A percentile compares a stretch with the other conserved stretches of the same genome.
Evolutionary conservation across 1,140 invertebrate genomes (phyloP).

Genomic region (Achatina immaculata): DNA sequence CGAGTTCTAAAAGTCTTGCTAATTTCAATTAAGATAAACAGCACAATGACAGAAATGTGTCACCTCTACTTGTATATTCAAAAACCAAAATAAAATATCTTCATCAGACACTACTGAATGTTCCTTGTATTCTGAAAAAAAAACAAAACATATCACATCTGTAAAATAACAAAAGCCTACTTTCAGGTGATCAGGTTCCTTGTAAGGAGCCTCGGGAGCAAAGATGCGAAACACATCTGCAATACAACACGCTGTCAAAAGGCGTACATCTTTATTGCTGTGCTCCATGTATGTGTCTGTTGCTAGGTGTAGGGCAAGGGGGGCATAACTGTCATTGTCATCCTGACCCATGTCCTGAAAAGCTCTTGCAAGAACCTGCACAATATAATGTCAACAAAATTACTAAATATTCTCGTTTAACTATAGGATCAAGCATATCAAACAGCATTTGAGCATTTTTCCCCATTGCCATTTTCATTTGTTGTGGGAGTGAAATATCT

Average conservation of each 20-base stretch:
- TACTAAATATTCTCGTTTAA: no score
- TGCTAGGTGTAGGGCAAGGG: constrained; percentile 91
- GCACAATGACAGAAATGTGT: not conserved
- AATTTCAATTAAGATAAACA: no score
- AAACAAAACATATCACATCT: no score
- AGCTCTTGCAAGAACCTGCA: constrained; percentile 88
- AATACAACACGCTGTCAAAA: constrained; percentile 96
- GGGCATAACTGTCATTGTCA: constrained; percentile 94
- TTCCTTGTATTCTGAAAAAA: not conserved
- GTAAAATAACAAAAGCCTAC: no score
- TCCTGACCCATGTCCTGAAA: constrained; percentile 97
- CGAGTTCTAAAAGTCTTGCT: no score
- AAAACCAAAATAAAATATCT: not conserved
- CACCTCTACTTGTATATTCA: not conserved
- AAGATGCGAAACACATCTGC: constrained; percentile 97
- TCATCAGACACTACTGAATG: not conserved
- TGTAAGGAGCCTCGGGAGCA: constrained; percentile 97
- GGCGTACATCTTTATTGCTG: constrained; percentile 90
- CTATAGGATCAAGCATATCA: not conserved
- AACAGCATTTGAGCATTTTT: no score
- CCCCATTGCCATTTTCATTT: no score
- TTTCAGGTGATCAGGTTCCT: constrained; percentile 92
- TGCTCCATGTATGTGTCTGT: constrained; percentile 94
- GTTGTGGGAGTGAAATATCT: no score
- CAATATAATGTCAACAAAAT: constrained; percentile 37